phyloP scores from a whole-genome alignment of 2,888 invertebrate species.

The Orthonevra nobilis region DNA sequence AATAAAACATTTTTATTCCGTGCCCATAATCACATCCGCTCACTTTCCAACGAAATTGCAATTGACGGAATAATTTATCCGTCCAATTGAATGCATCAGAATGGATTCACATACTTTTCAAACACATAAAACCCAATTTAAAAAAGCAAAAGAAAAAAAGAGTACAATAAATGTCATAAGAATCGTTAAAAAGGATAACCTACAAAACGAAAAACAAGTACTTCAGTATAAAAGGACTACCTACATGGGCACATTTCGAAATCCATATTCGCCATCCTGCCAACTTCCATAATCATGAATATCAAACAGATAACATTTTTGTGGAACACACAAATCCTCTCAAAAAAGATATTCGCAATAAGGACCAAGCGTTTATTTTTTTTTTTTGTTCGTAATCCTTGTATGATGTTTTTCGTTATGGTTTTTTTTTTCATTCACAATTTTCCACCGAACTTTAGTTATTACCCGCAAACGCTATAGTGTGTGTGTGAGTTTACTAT shows the following conservation, averaged over 20 bases:
- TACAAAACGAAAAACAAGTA: constrained; percentile 12
- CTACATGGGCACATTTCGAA: constrained; percentile 30
- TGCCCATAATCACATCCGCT: no score
- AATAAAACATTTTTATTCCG: no score
- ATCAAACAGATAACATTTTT: constrained; percentile 6
- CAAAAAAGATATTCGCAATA: constrained; percentile 17
- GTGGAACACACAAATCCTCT: background rate
- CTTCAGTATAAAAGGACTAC: constrained; percentile 8
- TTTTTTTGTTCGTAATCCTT: constrained; percentile 1
- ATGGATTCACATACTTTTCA: no score
- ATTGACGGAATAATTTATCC: no score
- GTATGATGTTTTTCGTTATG: background rate
- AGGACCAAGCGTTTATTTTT: constrained; percentile 6
- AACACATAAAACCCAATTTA: background rate
- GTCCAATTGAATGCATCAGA: no score
- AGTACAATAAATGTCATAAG: background rate
- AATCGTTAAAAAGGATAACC: constrained; percentile 5
- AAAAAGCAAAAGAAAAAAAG: background rate
- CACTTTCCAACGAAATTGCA: no score
- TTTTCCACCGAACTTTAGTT: constrained; percentile 8
- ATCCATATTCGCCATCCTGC: constrained; percentile 38
- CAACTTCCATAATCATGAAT: constrained; percentile 31
- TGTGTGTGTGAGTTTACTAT: background rate
- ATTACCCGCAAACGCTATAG: background rate
- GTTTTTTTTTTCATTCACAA: background rate